Conservation (phyloP, 2,113 vertebrate genomes). For the Callocephalon fimbriatum region DNA sequence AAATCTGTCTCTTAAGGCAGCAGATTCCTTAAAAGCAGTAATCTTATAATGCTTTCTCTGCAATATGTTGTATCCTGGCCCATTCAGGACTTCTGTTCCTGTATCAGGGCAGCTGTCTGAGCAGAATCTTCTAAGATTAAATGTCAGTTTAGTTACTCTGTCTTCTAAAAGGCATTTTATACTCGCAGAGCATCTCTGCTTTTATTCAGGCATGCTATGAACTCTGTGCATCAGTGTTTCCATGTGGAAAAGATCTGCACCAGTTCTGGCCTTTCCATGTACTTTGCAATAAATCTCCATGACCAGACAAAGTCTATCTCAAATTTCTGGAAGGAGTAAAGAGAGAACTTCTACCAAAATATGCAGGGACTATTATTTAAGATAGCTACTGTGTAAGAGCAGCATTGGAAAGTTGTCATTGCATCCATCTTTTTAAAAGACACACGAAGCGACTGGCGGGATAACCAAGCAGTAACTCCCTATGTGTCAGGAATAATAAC, state of each 20-base stretch:
- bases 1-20: background rate
- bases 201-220: background rate
- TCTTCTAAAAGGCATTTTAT: background rate
- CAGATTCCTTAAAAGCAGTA: background rate
- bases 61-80: background rate
- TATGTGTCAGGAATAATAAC: background rate
- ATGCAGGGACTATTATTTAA: background rate
- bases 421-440: background rate
- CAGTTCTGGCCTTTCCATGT: background rate
- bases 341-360: background rate
- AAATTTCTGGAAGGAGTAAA: constrained; percentile 2
- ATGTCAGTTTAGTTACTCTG: background rate
- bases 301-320: background rate
- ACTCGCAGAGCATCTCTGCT: background rate
- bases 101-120: background rate
- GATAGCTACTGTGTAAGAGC: background rate
- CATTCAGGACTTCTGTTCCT: background rate
- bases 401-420: background rate
- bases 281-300: constrained; percentile 9
- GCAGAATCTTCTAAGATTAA: background rate
- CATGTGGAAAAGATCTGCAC: background rate
- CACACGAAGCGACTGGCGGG: fast-evolving
- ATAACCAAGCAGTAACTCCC: background rate
- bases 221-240: background rate
- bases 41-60: background rate